Evolutionary conservation across 2,797 vertebrate genomes (phyloP).

Genomic region (Tapera naevia): DNA sequence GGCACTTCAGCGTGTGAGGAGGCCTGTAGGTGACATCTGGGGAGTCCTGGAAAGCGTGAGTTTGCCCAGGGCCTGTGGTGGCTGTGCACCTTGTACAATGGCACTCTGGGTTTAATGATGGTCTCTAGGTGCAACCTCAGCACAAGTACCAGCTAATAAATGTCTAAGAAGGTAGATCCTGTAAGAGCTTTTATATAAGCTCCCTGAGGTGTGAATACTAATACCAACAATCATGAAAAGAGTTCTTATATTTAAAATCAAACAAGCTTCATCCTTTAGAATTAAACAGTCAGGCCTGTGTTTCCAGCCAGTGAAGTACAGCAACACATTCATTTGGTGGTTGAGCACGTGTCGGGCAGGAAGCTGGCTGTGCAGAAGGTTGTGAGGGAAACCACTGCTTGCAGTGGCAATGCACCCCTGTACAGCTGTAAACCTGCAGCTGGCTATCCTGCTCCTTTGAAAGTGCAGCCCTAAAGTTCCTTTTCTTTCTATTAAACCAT

Average conservation of each 20-base stretch:
- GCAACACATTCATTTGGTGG: not conserved
- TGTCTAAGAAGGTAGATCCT: not conserved
- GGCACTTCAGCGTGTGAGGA: not conserved
- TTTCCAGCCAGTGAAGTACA: not conserved
- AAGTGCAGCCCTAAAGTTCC: not conserved
- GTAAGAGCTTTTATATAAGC: not conserved
- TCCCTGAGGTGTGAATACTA: conserved; percentile 8
- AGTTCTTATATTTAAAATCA: conserved; percentile 23
- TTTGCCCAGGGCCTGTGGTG: not conserved
- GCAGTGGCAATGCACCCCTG: not conserved
- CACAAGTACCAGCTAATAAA: not conserved
- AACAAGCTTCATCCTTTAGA: not conserved
- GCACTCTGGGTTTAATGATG: not conserved
- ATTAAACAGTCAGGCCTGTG: not conserved
- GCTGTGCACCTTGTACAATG: not conserved
- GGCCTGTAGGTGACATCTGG: not conserved
- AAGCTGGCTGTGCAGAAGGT: not conserved
- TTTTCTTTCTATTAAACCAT: not conserved
- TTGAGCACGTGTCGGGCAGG: fast-evolving
- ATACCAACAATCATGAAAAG: not conserved
- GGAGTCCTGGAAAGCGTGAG: not conserved
- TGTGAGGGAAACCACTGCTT: not conserved
- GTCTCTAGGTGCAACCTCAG: not conserved
- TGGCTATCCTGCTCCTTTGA: not conserved
- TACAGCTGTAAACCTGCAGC: not conserved